Percentiles rank a stretch among this genome's conserved stretches.
phyloP scores from a whole-genome alignment of 2,113 vertebrate genomes.

The Otocyon megalotis region DNA sequence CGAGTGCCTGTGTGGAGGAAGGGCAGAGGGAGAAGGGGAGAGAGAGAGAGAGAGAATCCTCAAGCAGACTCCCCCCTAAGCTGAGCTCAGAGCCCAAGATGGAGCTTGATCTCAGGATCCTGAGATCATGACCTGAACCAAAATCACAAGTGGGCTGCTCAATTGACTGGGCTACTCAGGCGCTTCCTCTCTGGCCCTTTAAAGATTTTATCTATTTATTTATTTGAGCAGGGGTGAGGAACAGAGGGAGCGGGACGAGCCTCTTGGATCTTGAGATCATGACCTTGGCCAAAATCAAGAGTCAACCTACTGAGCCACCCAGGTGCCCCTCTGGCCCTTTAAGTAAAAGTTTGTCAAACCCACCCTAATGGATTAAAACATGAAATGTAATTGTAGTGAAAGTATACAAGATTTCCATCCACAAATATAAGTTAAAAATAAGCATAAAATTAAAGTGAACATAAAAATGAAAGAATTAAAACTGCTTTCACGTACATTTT shows the following conservation, averaged over 20 bases:
- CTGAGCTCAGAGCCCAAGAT: no score
- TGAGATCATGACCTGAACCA: no score
- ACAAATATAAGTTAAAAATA: neutral
- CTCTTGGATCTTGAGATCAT: neutral
- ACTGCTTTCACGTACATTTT: neutral
- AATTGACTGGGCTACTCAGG: no score
- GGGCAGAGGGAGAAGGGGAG: neutral
- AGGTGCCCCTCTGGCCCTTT: neutral
- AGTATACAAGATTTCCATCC: neutral
- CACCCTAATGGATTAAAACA: slow-evolving; percentile 18
- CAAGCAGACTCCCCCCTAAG: no score
- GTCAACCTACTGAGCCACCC: neutral
- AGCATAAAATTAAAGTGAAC: neutral
- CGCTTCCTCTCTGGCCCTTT: no score
- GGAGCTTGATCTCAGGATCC: no score
- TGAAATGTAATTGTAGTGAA: neutral
- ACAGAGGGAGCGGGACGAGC: neutral
- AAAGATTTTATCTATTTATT: no score
- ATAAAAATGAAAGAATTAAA: slow-evolving; percentile 1
- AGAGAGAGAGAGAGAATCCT: neutral
- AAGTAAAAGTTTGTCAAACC: neutral
- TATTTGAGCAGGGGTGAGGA: neutral
- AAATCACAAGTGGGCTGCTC: no score
- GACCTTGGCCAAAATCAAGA: neutral
- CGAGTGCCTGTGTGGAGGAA: no score